Evolutionary conservation across 2,797 vertebrate genomes (phyloP).

Genomic region (Pempheris klunzingeri): DNA sequence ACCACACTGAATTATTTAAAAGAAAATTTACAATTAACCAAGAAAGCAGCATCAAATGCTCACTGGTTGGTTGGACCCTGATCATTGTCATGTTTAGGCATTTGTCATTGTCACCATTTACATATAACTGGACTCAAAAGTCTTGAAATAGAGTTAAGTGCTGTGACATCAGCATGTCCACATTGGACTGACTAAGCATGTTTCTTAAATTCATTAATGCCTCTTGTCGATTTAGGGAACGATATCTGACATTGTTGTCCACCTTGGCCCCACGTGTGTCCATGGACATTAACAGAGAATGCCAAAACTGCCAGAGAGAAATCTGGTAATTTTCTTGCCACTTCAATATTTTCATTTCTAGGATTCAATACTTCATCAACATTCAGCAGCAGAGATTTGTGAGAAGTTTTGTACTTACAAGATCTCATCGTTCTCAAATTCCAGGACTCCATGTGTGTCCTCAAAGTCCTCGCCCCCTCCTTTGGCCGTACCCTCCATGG

Average conservation of each 20-base stretch:
- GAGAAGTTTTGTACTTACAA: conserved; percentile 88
- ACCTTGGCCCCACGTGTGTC: too few species aligned
- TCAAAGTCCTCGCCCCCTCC: conserved; percentile 97
- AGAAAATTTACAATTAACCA: too few species aligned
- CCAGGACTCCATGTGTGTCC: conserved; percentile 93
- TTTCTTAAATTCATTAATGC: too few species aligned
- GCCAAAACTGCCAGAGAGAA: background rate
- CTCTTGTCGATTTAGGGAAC: background rate
- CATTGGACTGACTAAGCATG: too few species aligned
- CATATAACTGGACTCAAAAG: too few species aligned
- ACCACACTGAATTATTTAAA: too few species aligned
- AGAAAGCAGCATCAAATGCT: too few species aligned
- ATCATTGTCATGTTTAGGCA: too few species aligned
- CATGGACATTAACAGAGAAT: background rate
- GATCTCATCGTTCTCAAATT: conserved; percentile 97
- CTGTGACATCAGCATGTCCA: background rate
- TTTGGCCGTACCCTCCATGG: conserved; percentile 91
- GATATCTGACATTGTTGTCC: too few species aligned
- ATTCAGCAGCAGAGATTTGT: background rate
- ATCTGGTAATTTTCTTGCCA: background rate
- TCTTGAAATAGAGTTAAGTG: too few species aligned
- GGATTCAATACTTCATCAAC: background rate
- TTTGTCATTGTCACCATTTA: too few species aligned
- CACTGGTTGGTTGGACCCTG: too few species aligned
- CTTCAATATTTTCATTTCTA: background rate